Percentiles rank a stretch among this genome's conserved stretches.
Conservation (phyloP, 1,140 invertebrate species). For the Drosophila auraria region DNA sequence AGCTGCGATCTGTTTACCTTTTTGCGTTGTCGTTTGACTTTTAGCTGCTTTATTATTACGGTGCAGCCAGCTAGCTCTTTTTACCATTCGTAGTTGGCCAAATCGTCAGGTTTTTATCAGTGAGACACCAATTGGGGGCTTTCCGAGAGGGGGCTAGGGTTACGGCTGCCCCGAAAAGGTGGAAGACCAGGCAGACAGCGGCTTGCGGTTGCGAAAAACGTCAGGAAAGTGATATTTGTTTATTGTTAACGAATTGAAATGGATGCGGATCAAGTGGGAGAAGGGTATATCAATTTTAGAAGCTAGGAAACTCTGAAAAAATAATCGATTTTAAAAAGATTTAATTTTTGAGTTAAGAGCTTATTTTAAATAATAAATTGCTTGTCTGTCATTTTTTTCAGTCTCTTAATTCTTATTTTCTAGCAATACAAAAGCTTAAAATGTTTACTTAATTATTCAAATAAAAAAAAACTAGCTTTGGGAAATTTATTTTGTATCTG, state of each 20-base stretch:
- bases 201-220: conserved; percentile 60
- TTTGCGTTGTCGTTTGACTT: conserved; percentile 75
- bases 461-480: too few relatives aligned
- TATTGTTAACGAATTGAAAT: conserved; percentile 61
- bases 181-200: conserved; percentile 44
- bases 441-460: not conserved
- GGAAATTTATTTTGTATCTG: not conserved
- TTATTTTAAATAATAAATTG: not conserved
- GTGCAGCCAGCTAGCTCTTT: conserved; percentile 24
- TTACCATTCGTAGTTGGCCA: conserved; percentile 12
- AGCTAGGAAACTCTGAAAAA: not conserved
- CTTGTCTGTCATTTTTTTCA: too few relatives aligned
- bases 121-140: conserved; percentile 23
- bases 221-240: conserved; percentile 67
- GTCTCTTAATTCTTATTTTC: not conserved
- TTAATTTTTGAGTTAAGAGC: too few relatives aligned
- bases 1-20: conserved; percentile 76
- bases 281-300: not conserved
- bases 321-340: too few relatives aligned
- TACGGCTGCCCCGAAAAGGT: conserved; percentile 28
- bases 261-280: conserved; percentile 1
- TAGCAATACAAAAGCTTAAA: not conserved
- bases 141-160: conserved; percentile 1
- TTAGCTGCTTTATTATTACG: conserved; percentile 69
- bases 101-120: conserved; percentile 70